Percentiles rank a stretch among this genome's conserved stretches.
These are phyloP conservation scores for Sebastes fasciatus DNA, from an alignment of 2,113 vertebrate genomes.

Conservation along the genomic window DNA sequence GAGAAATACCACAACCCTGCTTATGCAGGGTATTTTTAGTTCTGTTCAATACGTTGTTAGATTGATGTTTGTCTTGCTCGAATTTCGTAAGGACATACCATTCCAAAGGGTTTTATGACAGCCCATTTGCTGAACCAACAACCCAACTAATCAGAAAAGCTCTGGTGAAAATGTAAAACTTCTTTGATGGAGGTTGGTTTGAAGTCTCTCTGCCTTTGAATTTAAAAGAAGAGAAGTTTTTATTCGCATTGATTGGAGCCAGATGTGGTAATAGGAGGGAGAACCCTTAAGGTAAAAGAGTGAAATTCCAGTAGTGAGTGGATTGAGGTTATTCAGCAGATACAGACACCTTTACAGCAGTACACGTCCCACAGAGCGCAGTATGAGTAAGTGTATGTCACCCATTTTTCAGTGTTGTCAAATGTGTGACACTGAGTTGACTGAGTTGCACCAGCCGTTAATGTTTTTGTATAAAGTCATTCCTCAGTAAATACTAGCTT, in stretches of 20 bases:
- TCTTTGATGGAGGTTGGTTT: slow-evolving; percentile 73
- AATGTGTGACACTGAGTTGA: neutral
- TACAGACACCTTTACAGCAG: slow-evolving; percentile 42
- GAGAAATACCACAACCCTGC: slow-evolving; percentile 55
- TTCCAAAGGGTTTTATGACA: slow-evolving; percentile 73
- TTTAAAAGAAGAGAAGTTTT: slow-evolving; percentile 81
- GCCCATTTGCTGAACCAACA: slow-evolving; percentile 68
- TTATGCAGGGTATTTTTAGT: slow-evolving; percentile 69
- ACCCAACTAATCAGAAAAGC: slow-evolving; percentile 64
- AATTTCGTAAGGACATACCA: slow-evolving; percentile 51
- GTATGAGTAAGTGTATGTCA: neutral
- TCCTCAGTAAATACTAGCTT: neutral
- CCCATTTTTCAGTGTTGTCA: neutral
- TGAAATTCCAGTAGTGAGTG: slow-evolving; percentile 67
- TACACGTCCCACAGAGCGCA: neutral
- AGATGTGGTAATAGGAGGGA: slow-evolving; percentile 85
- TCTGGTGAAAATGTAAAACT: slow-evolving; percentile 57
- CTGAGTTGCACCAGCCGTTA: neutral
- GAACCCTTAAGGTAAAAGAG: slow-evolving; percentile 72
- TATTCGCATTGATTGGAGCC: slow-evolving; percentile 89
- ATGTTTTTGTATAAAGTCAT: neutral
- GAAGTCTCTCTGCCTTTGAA: slow-evolving; percentile 84
- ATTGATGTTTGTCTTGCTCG: slow-evolving; percentile 75
- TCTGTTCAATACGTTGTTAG: slow-evolving; percentile 66
- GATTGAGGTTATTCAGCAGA: slow-evolving; percentile 64